Evolutionary conservation across 2,113 vertebrate species (phyloP), one percentile per base, ranked within the genome.

Genomic region (Halcyon malimbica): DNA sequence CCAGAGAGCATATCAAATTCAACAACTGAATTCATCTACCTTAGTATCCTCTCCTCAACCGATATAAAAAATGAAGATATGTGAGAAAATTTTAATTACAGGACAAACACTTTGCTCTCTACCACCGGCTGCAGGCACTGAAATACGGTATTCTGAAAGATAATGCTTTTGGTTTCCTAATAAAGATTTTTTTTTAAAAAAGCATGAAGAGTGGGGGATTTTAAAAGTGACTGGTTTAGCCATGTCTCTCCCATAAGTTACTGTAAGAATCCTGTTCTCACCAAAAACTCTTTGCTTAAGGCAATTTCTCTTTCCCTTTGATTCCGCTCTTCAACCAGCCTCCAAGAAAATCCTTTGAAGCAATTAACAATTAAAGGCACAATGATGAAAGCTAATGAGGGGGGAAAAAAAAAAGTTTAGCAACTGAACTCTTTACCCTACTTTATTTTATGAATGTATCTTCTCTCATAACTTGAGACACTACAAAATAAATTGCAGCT

Each of bases 281-380:
- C 39, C 75, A 83, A 83, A 87, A 75, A 60, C 16, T 24, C 19
- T 87, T 84, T 69, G 73, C 95, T 91, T 62, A 63, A 79, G 94
- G 92, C 86, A 79, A 57, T 76, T 92, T 89, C 16, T 54, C 69
- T 44, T 92, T 48, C 50, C 23, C 89, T 89, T 92, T 95, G 64
- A 84, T 84, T 94, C 56, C 60, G 53, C 69, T 91, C 60, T 95
- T 88, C 56, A 80, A 50, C 23, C 48, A 84, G 80, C 24, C 48
- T 87, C 64, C 31, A 41, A 94, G 69, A 96, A 80, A 81, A 84
- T 71, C 79, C 71, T 89, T 93, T 80, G 53, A 50, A 13, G 62
- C 87, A 94, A 92, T 97, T 94, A 96, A 86, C 78, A 91, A 89
- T 71, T 92, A 94, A 90, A 97, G 51, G 77, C 80, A 73, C 29